A percentile compares a stretch with the other conserved stretches of the same genome.
Evolutionary conservation across 2,113 vertebrate genomes (phyloP).

Genomic region (Dipodomys stephensi): DNA sequence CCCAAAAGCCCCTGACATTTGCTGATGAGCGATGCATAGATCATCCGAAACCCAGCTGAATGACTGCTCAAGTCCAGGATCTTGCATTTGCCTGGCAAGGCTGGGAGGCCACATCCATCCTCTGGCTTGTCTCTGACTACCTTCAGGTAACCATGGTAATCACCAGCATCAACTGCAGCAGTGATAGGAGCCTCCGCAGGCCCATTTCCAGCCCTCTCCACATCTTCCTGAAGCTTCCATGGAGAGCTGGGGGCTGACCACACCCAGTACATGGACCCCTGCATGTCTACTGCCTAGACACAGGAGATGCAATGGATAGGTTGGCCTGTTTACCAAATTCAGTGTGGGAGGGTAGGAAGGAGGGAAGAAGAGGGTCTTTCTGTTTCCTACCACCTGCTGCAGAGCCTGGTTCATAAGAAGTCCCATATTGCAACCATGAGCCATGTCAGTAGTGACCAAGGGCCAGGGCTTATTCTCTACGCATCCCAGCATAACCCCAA

Average conservation of each 20-base stretch:
- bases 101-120: slow-evolving; percentile 55
- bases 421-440: neutral
- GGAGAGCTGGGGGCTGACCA: neutral
- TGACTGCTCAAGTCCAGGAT: neutral
- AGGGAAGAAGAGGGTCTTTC: neutral
- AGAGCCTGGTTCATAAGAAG: neutral
- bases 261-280: accelerated
- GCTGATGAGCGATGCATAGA: accelerated
- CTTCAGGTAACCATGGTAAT: slow-evolving; percentile 80
- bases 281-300: neutral
- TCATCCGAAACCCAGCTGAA: neutral
- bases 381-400: neutral
- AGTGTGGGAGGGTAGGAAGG: neutral
- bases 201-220: slow-evolving; percentile 36
- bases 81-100: neutral
- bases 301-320: neutral
- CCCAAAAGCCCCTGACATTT: accelerated
- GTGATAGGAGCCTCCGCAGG: slow-evolving; percentile 55
- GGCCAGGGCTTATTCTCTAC: neutral
- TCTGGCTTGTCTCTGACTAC: slow-evolving; percentile 53
- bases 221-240: neutral
- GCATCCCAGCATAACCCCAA: neutral
- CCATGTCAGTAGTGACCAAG: neutral
- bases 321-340: neutral
- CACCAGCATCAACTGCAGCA: slow-evolving; percentile 56